Evolutionary conservation across 2,888 invertebrate species (phyloP), one percentile per base, ranked within the genome.

Genomic region (Acrocyrtus sp.): DNA sequence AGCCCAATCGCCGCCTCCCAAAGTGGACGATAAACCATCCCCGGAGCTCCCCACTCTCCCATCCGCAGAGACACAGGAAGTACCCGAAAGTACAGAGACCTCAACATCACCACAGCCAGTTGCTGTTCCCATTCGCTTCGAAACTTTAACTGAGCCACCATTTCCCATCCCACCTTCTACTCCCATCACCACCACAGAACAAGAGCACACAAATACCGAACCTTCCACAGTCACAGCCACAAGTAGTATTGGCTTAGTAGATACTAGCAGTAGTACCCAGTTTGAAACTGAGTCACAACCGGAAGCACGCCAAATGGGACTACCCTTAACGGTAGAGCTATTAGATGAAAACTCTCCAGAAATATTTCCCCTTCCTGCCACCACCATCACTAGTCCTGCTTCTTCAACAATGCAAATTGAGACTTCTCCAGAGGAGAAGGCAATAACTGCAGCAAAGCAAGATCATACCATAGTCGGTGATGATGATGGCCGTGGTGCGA

Each of bases 371-470:
- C 68, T 69, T 29, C 60, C 67, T 60, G 60, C 68, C 24, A 29
- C 57, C 27, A 50, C 39, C 50, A 34, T 4, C 47, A 60, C 48
- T 2, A 29, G 19, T 15, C 29, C 29, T n/a, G 48, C 48, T 5
- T 43, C 17, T 41, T 39, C 56, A 41, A 57, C 43, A 45, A 12
- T 2, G 50, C 43, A 54, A 54, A 21, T 45, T 54, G 29, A 54
- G 17, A 63, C 70, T 65, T 72, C 72, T 72, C 63, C 65, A 72
- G 51, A 45, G 72, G 65, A 72, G 72, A 65, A 72, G 72, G 63
- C 48, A n/a, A n/a, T n/a, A n/a, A n/a, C n/a, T n/a, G n/a, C n/a
- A n/a, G n/a, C n/a, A n/a, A n/a, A n/a, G 26, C 58, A 57, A 56
- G 57, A n/a, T n/a, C n/a, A n/a, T n/a, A n/a, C n/a, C n/a, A n/a